Evolutionary conservation across 1,140 invertebrate genomes (phyloP), one percentile per base, ranked within the genome.

Genomic region (Acromyrmex echinatior): DNA sequence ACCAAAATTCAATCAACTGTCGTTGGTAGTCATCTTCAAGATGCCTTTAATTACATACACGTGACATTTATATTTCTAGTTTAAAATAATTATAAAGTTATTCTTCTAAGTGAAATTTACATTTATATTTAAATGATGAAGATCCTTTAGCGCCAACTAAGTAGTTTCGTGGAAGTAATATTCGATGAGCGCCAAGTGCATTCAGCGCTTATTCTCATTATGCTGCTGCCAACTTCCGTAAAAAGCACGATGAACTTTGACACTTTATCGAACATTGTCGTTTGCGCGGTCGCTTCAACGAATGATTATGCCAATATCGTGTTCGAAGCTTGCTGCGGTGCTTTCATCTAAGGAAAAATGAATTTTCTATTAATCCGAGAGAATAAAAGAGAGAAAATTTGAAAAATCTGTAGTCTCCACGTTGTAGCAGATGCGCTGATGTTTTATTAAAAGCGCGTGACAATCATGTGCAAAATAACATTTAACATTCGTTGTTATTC

Each of bases 221-320:
- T 85, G 25, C 25, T 31, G 53, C 21, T 45, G 45, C n/a, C 73
- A 81, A 65, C 81, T 85, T 51, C n/a, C 25, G 25, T 51, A 51
- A 77, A 85, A 85, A 49, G 70, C 77, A 78, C n/a, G 39, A 51
- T 58, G 28, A 85, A 85, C 45, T 85, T 85, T 39, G 56, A 45
- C 81, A 51, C 73, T 77, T 78, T 77, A 85, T 76, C 73, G 70
- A 77, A 78, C 21, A 78, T 35, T 60, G 39, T 49, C 53, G 53
- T 74, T 84, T 85, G 58, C 63, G 18, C 58, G 21, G 58, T 25
- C 68, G 58, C 71, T 63, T 62, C 71, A 53, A 21, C 56, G 66
- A 81, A 81, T 66, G 79, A 81, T 71, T 81, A 39, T 73, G 51
- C 66, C 31, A 81, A 81, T 81, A 58, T 71, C 51, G 21, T 45